Evolutionary conservation across 2,888 invertebrate genomes (phyloP).

Genomic region (Invenusta paracnida): DNA sequence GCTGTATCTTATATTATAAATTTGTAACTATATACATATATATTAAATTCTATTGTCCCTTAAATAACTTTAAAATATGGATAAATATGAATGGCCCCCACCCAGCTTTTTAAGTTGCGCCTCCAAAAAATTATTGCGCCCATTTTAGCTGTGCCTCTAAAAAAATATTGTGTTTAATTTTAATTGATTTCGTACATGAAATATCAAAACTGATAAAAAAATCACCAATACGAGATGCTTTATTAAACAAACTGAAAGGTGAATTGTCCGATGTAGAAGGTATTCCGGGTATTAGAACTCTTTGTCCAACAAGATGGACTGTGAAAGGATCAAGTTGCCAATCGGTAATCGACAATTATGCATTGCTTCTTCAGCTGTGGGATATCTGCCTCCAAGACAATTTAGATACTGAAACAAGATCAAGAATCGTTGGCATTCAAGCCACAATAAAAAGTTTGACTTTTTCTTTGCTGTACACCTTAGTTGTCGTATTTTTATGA

Average conservation of each 20-base stretch:
- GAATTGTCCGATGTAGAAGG: background rate
- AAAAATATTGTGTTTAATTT: no score
- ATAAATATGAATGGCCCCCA: no score
- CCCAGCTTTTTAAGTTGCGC: no score
- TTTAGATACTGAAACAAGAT: background rate
- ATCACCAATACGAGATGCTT: background rate
- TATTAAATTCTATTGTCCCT: no score
- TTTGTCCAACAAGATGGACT: background rate
- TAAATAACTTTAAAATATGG: no score
- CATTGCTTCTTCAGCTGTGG: background rate
- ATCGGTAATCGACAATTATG: background rate
- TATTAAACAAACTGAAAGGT: background rate
- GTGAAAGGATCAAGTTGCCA: background rate
- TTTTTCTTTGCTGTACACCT: background rate
- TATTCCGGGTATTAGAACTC: background rate
- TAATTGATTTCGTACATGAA: no score
- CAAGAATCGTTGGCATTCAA: background rate
- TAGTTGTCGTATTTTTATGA: background rate
- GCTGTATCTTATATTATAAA: no score
- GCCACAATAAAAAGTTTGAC: background rate
- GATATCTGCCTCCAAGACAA: background rate
- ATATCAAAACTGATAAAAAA: background rate
- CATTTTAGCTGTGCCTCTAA: no score
- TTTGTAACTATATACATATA: no score
- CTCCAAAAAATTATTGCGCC: no score